Evolutionary conservation across 2,113 vertebrate genomes (phyloP), one percentile per base, ranked within the genome.

Genomic region (Peromyscus maniculatus): DNA sequence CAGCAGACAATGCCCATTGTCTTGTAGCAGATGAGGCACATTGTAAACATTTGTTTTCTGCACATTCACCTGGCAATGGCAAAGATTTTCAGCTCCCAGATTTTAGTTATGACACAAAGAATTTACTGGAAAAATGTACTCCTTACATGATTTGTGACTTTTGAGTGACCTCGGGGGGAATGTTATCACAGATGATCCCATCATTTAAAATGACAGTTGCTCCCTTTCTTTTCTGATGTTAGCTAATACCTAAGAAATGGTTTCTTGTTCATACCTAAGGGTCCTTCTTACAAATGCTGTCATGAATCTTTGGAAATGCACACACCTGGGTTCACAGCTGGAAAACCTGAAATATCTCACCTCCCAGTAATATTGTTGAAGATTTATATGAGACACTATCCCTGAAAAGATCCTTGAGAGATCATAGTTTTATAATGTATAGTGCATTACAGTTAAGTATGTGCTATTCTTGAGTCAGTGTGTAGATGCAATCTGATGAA

Each of bases 151-250:
- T 94, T 82, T 95, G 80, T 95, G 59, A 66, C 77, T 96, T 96
- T 55, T 78, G 59, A 74, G 39, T 93, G 84, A 95, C 91, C 92
- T 91, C 71, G 24, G 28, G 64, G 64, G 59, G 26, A 96, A 93
- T 82, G 82, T 87, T 93, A 75, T 78, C 93, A 96, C 84, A 94
- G 94, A 98, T 91, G 89, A 92, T 91, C 80, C 90, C 88, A 62
- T 97, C 93, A 97, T 92, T 97, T 95, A 97, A 87, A 93, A 89
- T 91, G 88, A 89, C 86, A 96, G 33, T 57, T 12, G 9, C 62
- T 9, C 78, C 59, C 89, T 93, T 97, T 55, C 91, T 90, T 97
- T 98, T 95, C 84, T 77, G 71, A 95, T 95, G 97, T 92, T 92
- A 95, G 72, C 55, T 95, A 96, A 96, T 94, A 64, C 86, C 89